Evolutionary conservation across 92 coral and sea anemone species (phyloP), one percentile per base, ranked within the genome.

Genomic region (Actinernus sp.): DNA sequence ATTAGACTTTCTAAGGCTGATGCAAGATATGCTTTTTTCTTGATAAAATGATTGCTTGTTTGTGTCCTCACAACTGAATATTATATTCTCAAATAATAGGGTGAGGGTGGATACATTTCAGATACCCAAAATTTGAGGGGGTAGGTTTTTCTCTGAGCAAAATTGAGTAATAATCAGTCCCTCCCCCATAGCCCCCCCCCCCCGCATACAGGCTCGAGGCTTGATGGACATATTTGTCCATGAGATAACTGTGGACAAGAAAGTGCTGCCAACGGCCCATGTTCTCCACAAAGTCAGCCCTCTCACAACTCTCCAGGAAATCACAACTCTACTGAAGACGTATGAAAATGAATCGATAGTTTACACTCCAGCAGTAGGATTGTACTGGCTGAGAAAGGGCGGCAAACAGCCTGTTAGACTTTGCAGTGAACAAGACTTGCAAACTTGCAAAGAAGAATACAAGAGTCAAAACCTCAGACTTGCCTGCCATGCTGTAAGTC

Each of bases 371-470:
- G 51, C 37, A 3, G 4, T 0, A 13, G 67, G 51, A 4, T 41
- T 38, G 49, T 60, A 32, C 47, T 58, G 64, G 64, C 45, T 58
- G 47, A 44, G 70, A 31, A 62, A 62, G 20, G 70, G 70, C n/a
- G 26, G 55, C 10, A 62, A 62, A 34, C 70, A 62, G 20, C 70
- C 70, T 30, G 70, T 62, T 0, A 62, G 55, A 31, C 70, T 44
- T 8, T 38, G 51, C 27, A 61, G 14, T 25, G 68, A 61, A 31
- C 28, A 61, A 26, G 68, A 61, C 68, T 61, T 61, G 33, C 48
- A 61, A 31, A 41, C 29, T 22, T 61, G 68, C 53, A 61, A 61
- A 61, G 44, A 62, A 19, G 70, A 62, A 47, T 62, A 62, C 31
- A 62, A 44, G 25, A 46, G 27, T 18, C 19, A 46, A 19, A 62